Base-by-base conservation (phyloP, 2,113 vertebrate genomes). In the Ibidorhyncha struthersii region DNA sequence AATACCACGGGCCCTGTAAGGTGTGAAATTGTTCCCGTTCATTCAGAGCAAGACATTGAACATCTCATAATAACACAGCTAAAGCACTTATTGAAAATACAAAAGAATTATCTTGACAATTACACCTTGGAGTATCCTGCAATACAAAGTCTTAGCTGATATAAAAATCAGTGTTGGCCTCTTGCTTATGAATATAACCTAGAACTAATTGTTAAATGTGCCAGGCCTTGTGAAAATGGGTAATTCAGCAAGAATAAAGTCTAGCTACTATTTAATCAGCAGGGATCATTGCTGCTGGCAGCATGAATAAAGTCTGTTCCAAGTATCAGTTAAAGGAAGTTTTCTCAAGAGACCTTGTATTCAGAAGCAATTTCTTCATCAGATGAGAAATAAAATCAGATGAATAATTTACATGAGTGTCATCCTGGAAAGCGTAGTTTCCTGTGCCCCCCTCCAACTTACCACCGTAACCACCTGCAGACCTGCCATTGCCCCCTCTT, bases 231-330 rank as follows among this genome's bases (percentile, higher is more conserved):
- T 86, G 66, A 83, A 82, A 72, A 69, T 30, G 27, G 19, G n/a
- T 81, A 92, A 63, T 95, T 91, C 52, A 90, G 59, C 55, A 94
- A 91, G 77, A 89, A 73, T 74, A 70, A 90, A 10, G 38, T 66
- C 59, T 58, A 38, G 34, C 84, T 86, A 6, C 63, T 93, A 5
- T 66, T 92, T 81, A 92, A 86, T 95, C 83, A 94, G 38, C 83
- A 70, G 38, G 47, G 49, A 81, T 86, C 55, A 30, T 49, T 81
- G 63, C 67, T 91, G 77, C 38, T 86, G 74, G 81, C 86, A 83
- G 72, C 36, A 17, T 4, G 32, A 95, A 66, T 78, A 43, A 88
- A 90, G 63, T 22, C 67, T 45, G 20, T 53, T 93, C 59, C 67
- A 94, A 66, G 17, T 45, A 77, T 49, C 86, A 66, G 53, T 67